Evolutionary conservation across 2,113 vertebrate species (phyloP), one percentile per base, ranked within the genome.

Genomic region (Parotia lawesii): DNA sequence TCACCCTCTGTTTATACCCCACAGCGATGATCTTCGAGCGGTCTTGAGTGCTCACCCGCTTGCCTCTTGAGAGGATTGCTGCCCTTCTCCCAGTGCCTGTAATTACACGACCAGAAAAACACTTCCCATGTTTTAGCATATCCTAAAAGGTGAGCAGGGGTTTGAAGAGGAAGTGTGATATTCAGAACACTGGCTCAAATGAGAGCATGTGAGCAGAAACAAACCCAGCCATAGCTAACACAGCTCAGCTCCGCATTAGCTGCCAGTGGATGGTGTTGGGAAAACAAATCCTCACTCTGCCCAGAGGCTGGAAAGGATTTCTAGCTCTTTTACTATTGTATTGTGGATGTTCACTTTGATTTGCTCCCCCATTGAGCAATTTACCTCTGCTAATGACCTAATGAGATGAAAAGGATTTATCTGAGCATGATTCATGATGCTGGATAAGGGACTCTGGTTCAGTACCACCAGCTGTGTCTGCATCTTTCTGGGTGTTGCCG

Each of bases 101-200:
- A 42, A 50, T 58, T 25, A n/a, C 20, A 53, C 5, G 4, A 24
- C 16, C 47, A 53, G 51, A 51, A 50, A 60, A 85, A 28, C 66
- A 25, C 35, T 13, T 23, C 8, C 25, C 0, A 0, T 5, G 20
- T 35, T 44, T 50, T 29, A 58, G 7, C 18, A 4, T 15, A 10
- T 35, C 37, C 58, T 62, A 11, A 27, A 38, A 82, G 60, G 28
- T 4, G 40, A 45, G 29, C 37, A 35, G 27, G 3, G 4, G 4
- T 12, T 35, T 77, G 61, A 67, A 66, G 38, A 21, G 29, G 7
- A 73, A 44, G 45, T 7, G 47, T 33, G 35, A 11, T 21, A 8
- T 22, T 71, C 33, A 28, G 37, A 82, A 17, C 12, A 33, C 4
- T 25, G 24, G 3, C 71, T 67, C 18, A 28, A 45, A 57, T 23